A percentile compares a stretch with the other conserved stretches of the same genome.
These are phyloP conservation scores for Pipistrellus kuhlii DNA, from an alignment of 2,797 vertebrate species.

Conservation along the genomic window DNA sequence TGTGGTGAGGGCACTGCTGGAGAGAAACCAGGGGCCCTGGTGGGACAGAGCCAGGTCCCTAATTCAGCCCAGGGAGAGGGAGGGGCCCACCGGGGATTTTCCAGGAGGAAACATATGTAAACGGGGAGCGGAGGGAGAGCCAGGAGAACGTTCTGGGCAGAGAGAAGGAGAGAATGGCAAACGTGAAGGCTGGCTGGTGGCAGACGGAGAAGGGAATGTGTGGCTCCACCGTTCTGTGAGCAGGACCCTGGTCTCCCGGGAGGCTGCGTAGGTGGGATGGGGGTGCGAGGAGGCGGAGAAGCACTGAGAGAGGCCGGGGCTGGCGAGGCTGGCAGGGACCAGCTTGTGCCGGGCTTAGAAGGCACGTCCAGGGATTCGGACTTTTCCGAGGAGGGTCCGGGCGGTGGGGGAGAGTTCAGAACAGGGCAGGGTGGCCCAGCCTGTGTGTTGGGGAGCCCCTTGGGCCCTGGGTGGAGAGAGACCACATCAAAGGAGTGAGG, in stretches of 20 bases:
- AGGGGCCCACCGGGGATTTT: not conserved
- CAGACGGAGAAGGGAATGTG: not conserved
- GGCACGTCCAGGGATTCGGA: not conserved
- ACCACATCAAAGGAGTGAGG: too few relatives aligned
- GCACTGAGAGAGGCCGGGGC: not conserved
- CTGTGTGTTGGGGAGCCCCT: not conserved
- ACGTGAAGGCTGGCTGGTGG: not conserved
- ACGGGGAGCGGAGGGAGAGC: not conserved
- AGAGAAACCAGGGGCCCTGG: not conserved
- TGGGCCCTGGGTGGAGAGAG: not conserved
- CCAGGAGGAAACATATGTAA: constrained; percentile 14
- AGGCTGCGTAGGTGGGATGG: not conserved
- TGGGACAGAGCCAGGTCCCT: not conserved
- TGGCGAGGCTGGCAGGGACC: not conserved
- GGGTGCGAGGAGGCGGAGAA: too few relatives aligned
- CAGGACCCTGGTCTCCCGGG: not conserved
- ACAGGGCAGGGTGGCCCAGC: not conserved
- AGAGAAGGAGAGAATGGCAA: not conserved
- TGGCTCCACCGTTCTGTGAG: not conserved
- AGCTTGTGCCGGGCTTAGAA: not conserved
- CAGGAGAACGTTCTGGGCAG: constrained; percentile 13
- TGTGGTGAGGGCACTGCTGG: not conserved
- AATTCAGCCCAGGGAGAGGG: not conserved
- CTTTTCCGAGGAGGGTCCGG: not conserved
- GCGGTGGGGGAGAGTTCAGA: not conserved